Evolutionary conservation across 2,113 vertebrate genomes (phyloP).

Genomic region (Neodontobutis hainanensis): DNA sequence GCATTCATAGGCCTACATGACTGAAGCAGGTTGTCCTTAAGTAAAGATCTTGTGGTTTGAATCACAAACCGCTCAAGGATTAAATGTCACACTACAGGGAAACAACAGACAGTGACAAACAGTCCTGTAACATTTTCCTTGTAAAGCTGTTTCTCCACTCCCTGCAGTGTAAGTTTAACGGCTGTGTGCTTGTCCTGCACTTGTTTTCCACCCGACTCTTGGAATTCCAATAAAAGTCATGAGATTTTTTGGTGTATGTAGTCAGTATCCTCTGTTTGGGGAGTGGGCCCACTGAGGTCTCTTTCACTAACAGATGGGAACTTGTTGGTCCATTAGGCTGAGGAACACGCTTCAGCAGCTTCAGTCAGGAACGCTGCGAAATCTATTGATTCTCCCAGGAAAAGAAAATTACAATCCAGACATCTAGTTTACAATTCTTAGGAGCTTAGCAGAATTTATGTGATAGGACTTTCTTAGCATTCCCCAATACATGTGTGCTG

Average conservation of each 20-base stretch:
- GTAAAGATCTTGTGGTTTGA: conserved; percentile 16
- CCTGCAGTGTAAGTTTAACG: conserved; percentile 39
- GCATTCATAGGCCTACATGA: background rate
- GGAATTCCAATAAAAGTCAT: conserved; percentile 66
- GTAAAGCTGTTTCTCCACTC: conserved; percentile 31
- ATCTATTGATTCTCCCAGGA: conserved; percentile 68
- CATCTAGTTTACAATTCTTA: conserved; percentile 69
- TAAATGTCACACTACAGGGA: background rate
- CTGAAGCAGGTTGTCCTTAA: conserved; percentile 21
- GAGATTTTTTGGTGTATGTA: conserved; percentile 36
- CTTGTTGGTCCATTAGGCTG: conserved; percentile 71
- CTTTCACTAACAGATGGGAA: conserved; percentile 73
- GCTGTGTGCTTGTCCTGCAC: conserved; percentile 23
- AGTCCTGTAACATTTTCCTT: conserved; percentile 19
- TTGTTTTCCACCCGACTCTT: conserved; percentile 54
- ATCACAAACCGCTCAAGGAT: conserved; percentile 3
- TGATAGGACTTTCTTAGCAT: conserved; percentile 26
- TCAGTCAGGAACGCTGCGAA: conserved; percentile 63
- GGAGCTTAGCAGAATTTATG: conserved; percentile 38
- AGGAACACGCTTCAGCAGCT: conserved; percentile 62
- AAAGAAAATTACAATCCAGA: conserved; percentile 71
- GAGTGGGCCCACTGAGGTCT: conserved; percentile 61
- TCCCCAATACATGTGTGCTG: conserved; percentile 10
- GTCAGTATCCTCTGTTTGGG: conserved; percentile 49
- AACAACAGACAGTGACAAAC: background rate